phyloP scores from a whole-genome alignment of 2,888 invertebrate species.

The Ophion slaviceki region DNA sequence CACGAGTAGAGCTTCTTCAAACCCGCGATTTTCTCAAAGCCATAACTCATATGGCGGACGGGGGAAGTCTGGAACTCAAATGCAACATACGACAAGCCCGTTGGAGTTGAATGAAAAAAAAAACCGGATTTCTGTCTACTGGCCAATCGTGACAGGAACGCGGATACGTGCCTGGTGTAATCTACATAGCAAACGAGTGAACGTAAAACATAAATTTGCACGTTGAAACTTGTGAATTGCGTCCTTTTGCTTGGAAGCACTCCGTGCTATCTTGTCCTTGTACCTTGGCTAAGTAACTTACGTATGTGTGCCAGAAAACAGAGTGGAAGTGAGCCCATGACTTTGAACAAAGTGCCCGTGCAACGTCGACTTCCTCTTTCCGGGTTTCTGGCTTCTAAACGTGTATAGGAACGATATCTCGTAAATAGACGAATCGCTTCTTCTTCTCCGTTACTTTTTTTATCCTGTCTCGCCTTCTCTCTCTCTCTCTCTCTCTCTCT shows the following conservation, averaged over 20 bases:
- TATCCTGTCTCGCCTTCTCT: not conserved
- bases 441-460: constrained; percentile 34
- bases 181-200: not conserved
- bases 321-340: constrained; percentile 48
- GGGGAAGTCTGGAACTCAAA: constrained; percentile 18
- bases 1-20: not conserved
- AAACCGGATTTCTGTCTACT: constrained; percentile 21
- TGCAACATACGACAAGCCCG: constrained; percentile 19
- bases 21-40: not conserved
- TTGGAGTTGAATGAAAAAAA: constrained; percentile 13
- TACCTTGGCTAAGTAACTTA: not conserved
- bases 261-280: not conserved
- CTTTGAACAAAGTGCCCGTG: constrained; percentile 59
- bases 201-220: not conserved
- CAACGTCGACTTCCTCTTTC: constrained; percentile 60
- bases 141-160: constrained; percentile 55
- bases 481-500: too few relatives aligned
- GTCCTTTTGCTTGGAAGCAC: constrained; percentile 1
- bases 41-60: not conserved
- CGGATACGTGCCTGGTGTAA: constrained; percentile 37
- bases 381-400: constrained; percentile 45
- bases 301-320: constrained; percentile 18
- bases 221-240: not conserved
- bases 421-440: constrained; percentile 41
- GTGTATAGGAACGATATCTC: constrained; percentile 36